Evolutionary conservation across 1,140 invertebrate genomes (phyloP), one percentile per base, ranked within the genome.

Genomic region (Teleogryllus occipitalis): DNA sequence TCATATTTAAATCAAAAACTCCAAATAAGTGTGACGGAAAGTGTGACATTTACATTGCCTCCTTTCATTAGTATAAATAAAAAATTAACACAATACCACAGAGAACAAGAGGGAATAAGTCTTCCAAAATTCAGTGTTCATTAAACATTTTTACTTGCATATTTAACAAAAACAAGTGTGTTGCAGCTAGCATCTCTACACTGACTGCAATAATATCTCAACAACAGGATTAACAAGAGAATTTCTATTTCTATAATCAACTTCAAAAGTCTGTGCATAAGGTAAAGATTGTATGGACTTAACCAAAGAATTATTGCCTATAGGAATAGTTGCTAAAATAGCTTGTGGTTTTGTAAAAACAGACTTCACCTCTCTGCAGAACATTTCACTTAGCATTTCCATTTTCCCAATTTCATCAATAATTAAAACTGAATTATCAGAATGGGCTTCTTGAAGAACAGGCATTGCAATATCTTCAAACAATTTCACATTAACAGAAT

Each of bases 351-450:
- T 80, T n/a, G 81, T 76, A 18, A 86, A 83, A 8, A 84, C 75
- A 48, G 83, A 79, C 21, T 80, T 80, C 0, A 88, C 86, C 15
- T 80, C 77, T 15, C 82, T 77, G 47, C 84, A 82, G 83, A 89
- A 89, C 54, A 77, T 80, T 27, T 84, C 81, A 82, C 88, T 88
- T 75, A 88, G 87, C 76, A 87, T 76, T 82, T 89, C 88, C 88
- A 89, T 88, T 82, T 88, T 88, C 8, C 88, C 88, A 80, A 89
- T 86, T 82, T 89, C 88, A 84, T 89, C 88, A 47, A 88, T 82
- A 8, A 88, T 82, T 79, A 85, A 47, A 78, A 83, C 72, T 74
- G 80, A 65, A 14, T 27, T 47, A 10, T 3, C 12, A 14, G 74
- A 10, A 10, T 14, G 10, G 6, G 74, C 21, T 14, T 10, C 46